Conservation (phyloP, 2,113 vertebrate genomes). For the Microtus pennsylvanicus region DNA sequence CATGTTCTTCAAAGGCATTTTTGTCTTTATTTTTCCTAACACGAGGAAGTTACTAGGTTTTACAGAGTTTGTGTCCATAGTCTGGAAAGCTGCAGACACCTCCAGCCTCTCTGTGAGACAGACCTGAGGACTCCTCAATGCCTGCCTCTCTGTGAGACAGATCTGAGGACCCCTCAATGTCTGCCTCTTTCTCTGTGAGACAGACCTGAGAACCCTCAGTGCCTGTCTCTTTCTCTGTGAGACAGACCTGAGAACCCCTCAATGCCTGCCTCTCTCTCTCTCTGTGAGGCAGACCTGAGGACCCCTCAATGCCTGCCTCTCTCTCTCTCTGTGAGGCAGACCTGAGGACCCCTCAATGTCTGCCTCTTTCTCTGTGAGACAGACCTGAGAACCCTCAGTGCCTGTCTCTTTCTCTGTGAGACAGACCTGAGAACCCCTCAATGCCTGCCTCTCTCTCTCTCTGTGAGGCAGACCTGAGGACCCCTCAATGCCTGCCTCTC, state of each 20-base stretch:
- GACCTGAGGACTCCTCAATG: no score
- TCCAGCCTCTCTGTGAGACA: background rate
- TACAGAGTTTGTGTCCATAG: background rate
- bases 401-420: no score
- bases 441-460: background rate
- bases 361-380: background rate
- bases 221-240: background rate
- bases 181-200: background rate
- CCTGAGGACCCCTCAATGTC: background rate
- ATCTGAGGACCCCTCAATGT: background rate
- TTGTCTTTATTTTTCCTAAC: constrained; percentile 27
- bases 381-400: no score
- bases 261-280: background rate
- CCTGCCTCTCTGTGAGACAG: background rate
- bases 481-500: background rate
- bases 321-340: background rate
- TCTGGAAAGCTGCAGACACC: background rate
- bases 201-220: background rate
- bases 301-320: background rate
- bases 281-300: background rate
- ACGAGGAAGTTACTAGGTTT: background rate
- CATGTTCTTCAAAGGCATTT: background rate
- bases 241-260: background rate
- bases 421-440: no score
- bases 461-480: background rate